Evolutionary conservation across 2,797 vertebrate species (phyloP).

Genomic region (Neosalanx taihuensis): DNA sequence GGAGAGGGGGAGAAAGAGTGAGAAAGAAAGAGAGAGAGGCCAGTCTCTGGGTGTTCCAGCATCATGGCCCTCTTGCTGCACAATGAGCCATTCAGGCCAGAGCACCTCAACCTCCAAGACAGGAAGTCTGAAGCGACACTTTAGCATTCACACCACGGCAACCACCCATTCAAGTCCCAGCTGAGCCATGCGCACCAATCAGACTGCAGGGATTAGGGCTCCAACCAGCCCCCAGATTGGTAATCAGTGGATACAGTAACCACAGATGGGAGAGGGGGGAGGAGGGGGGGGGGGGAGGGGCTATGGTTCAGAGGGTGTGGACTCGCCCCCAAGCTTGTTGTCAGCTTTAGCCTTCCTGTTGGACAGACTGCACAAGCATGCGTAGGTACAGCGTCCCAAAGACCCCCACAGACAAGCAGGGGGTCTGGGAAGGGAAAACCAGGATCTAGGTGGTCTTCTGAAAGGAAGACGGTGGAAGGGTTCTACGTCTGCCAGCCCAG

Average conservation of each 20-base stretch:
- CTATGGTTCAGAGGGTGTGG: slow-evolving; percentile 40
- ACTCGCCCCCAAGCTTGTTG: slow-evolving; percentile 15
- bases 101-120: no score
- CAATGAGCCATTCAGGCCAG: no score
- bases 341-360: no score
- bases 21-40: not conserved
- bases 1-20: not conserved
- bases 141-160: not conserved
- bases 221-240: not conserved
- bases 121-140: not conserved
- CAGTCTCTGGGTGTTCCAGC: no score
- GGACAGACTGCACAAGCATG: no score
- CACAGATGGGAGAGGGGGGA: not conserved
- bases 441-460: slow-evolving; percentile 39
- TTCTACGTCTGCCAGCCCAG: slow-evolving; percentile 59
- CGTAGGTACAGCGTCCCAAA: no score
- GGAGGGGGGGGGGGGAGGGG: slow-evolving; percentile 21
- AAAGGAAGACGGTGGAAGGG: slow-evolving; percentile 62
- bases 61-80: no score
- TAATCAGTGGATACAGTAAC: not conserved
- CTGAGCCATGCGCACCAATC: not conserved
- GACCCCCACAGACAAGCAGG: not conserved
- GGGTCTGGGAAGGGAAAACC: not conserved
- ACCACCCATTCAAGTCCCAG: no score
- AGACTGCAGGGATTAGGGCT: not conserved